Evolutionary conservation across 2,888 invertebrate species (phyloP), one percentile per base, ranked within the genome.

Genomic region (Lepidochrysops patricia): DNA sequence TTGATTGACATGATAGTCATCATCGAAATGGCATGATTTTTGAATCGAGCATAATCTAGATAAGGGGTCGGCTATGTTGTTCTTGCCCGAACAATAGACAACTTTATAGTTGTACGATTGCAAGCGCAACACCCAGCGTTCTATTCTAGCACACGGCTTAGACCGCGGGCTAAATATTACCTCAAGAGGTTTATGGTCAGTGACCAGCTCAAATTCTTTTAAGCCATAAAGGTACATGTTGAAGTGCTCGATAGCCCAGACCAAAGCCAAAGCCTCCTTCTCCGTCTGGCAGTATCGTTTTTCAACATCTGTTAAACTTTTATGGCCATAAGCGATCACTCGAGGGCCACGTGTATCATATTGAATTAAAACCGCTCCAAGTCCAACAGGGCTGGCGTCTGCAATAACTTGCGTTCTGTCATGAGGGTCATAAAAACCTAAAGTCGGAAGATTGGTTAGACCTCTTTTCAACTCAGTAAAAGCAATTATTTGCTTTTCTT

Each of bases 151-250:
- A 23, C 72, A 72, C 0, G 75, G 72, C 61, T 74, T 75, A 1
- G 73, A 74, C 26, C 50, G 61, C 12, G 64, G 59, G 0, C 70
- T 66, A 60, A 75, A 74, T 23, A 76, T 67, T 2, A 62, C 64
- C 37, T 74, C 71, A 6, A 87, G 63, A 0, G 83, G 79, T 58
- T 72, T 71, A 49, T 73, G 72, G 50, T 73, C 71, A 0, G 64
- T 73, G 0, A 71, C 58, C 2, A 76, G 65, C 1, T 73, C 74
- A 54, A 68, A 70, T n/a, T 61, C 27, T 43, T 67, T 64, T 2
- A 15, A 12, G 0, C 68, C 68, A 59, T 43, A 68, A 2, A 70
- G 57, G 19, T 32, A 69, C n/a, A 66, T 62, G 2, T 64, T 7
- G 32, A 68, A 67, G 50, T 67, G 66, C 19, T 70, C 70, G 0